A percentile compares a stretch with the other conserved stretches of the same genome.
Evolutionary conservation across 1,140 invertebrate genomes (phyloP).

Genomic region (Campoletis sonorensis): DNA sequence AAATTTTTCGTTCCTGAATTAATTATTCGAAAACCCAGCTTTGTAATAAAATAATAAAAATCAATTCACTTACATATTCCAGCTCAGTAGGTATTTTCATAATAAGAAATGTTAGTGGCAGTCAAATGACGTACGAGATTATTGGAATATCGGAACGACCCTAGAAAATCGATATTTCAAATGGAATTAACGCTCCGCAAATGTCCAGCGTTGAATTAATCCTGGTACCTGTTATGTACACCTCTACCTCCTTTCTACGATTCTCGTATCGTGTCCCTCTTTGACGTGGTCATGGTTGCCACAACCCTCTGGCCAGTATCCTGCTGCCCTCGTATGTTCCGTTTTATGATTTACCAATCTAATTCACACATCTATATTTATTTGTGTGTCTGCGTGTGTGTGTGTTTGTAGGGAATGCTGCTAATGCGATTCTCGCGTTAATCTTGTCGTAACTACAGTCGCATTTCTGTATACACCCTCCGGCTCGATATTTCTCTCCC

Average conservation of each 20-base stretch:
- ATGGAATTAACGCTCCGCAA: slow-evolving; percentile 25
- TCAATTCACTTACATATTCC: no score
- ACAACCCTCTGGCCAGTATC: background rate
- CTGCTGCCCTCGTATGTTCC: background rate
- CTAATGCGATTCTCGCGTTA: slow-evolving; percentile 1
- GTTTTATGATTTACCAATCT: slow-evolving; percentile 3
- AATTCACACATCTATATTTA: background rate
- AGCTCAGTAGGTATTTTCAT: background rate
- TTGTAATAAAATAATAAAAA: no score
- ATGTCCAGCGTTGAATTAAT: slow-evolving; percentile 40
- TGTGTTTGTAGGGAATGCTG: background rate
- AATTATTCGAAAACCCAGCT: no score
- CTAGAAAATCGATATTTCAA: slow-evolving; percentile 44
- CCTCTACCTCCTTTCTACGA: background rate
- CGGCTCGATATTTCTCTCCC: background rate
- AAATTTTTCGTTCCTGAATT: no score
- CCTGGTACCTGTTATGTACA: background rate
- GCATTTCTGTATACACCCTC: background rate
- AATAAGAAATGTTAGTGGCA: slow-evolving; percentile 43
- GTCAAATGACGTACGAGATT: slow-evolving; percentile 28
- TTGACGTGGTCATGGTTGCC: background rate
- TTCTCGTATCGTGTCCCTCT: background rate
- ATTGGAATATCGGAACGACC: slow-evolving; percentile 26
- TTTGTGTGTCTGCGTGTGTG: background rate
- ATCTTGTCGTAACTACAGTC: background rate